Conservation (phyloP, 2,797 vertebrate genomes). For the Liparis tanakae region DNA sequence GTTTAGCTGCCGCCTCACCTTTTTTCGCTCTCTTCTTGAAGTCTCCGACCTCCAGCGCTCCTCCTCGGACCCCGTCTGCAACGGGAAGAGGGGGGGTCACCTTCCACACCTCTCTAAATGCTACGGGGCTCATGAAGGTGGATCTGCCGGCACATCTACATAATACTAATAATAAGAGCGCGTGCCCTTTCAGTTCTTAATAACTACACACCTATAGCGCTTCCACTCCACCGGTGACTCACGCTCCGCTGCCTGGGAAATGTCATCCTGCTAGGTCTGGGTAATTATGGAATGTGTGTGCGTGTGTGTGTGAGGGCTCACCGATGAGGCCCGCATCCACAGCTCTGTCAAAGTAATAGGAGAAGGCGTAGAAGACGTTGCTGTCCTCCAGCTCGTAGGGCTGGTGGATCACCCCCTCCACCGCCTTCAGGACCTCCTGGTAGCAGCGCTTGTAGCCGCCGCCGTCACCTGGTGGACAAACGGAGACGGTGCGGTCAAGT, state of each 20-base stretch:
- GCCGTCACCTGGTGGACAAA: slow-evolving; percentile 79
- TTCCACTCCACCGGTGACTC: slow-evolving; percentile 70
- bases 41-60: slow-evolving; percentile 89
- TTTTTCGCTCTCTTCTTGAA: slow-evolving; percentile 93
- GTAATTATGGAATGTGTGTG: slow-evolving; percentile 61
- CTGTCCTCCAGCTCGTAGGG: slow-evolving; percentile 84
- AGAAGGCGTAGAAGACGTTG: slow-evolving; percentile 93
- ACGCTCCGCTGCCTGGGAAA: slow-evolving; percentile 48
- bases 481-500: slow-evolving; percentile 22
- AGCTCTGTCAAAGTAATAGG: slow-evolving; percentile 96
- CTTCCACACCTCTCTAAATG: slow-evolving; percentile 40
- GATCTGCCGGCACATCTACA: slow-evolving; percentile 42
- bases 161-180: slow-evolving; percentile 55
- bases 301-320: slow-evolving; percentile 70
- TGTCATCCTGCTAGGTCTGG: slow-evolving; percentile 48
- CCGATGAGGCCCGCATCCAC: slow-evolving; percentile 92
- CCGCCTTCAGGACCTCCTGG: slow-evolving; percentile 88
- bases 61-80: slow-evolving; percentile 89
- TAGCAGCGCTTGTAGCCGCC: slow-evolving; percentile 93
- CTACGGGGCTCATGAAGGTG: slow-evolving; percentile 39
- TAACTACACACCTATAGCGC: slow-evolving; percentile 64
- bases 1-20: slow-evolving; percentile 86
- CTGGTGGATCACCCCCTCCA: slow-evolving; percentile 91
- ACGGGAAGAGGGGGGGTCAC: slow-evolving; percentile 47
- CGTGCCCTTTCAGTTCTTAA: slow-evolving; percentile 58